Evolutionary conservation across 2,888 invertebrate species (phyloP).

Genomic region (Euplexia lucipara): DNA sequence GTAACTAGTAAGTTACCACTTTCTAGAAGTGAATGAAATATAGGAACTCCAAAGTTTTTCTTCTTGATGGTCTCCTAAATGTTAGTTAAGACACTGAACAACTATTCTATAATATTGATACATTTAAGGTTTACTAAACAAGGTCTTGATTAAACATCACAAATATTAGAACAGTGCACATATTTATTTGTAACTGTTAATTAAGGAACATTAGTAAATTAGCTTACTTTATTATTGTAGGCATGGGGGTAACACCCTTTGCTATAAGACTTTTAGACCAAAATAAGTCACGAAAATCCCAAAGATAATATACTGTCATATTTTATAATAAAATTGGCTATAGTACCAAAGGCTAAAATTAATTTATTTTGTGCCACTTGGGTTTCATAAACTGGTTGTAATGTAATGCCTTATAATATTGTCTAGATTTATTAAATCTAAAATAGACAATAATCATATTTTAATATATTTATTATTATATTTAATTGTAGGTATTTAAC

Average conservation of each 20-base stretch:
- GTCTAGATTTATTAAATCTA: conserved; percentile 73
- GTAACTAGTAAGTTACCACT: conserved; percentile 49
- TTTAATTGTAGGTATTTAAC: conserved; percentile 85
- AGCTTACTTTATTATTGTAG: conserved; percentile 54
- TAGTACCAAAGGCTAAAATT: conserved; percentile 84
- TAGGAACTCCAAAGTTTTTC: conserved; percentile 57
- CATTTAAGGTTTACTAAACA: conserved; percentile 59
- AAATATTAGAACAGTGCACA: conserved; percentile 70
- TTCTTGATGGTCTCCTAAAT: conserved; percentile 77
- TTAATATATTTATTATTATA: conserved; percentile 86
- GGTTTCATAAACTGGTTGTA: conserved; percentile 83
- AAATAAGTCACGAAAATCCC: conserved; percentile 70
- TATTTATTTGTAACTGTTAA: conserved; percentile 67
- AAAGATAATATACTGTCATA: conserved; percentile 70
- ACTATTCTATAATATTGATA: conserved; percentile 65
- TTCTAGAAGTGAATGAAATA: conserved; percentile 46
- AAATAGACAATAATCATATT: conserved; percentile 73
- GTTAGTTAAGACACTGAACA: conserved; percentile 80
- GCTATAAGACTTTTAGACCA: conserved; percentile 63
- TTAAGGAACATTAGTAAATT: conserved; percentile 57
- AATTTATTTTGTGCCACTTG: conserved; percentile 84
- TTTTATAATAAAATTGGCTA: conserved; percentile 82
- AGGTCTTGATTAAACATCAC: conserved; percentile 73
- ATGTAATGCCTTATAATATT: conserved; percentile 78
- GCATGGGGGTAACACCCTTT: conserved; percentile 48